Percentiles rank a stretch among this genome's conserved stretches.
These are phyloP conservation scores for Meles meles DNA, from an alignment of 2,113 vertebrate genomes.

Conservation along the genomic window DNA sequence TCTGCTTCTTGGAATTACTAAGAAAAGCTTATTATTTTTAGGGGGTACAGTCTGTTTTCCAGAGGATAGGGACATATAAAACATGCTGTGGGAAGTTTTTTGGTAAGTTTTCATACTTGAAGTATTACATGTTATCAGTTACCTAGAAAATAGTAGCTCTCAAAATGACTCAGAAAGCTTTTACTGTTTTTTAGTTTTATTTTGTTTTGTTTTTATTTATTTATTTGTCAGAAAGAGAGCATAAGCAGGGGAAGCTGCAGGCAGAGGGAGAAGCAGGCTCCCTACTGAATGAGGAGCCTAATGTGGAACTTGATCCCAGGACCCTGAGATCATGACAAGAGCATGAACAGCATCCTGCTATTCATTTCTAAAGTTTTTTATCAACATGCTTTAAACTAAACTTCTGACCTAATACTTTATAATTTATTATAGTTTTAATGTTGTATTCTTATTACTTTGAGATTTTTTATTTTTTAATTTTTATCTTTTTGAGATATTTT, in stretches of 20 bases:
- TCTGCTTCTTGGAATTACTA: neutral
- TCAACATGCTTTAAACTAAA: neutral
- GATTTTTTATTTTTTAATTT: neutral
- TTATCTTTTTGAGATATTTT: neutral
- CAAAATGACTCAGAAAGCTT: neutral
- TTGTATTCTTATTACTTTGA: neutral
- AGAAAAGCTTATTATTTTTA: neutral
- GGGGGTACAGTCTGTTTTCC: neutral
- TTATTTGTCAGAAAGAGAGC: too few relatives aligned
- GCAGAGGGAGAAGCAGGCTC: too few relatives aligned
- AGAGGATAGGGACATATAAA: neutral
- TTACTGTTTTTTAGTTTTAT: neutral
- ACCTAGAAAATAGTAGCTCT: neutral
- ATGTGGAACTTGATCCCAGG: too few relatives aligned
- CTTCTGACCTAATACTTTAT: neutral
- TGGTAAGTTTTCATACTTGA: neutral
- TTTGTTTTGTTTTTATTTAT: too few relatives aligned
- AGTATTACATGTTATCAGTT: neutral
- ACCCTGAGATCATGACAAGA: too few relatives aligned
- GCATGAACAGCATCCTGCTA: too few relatives aligned
- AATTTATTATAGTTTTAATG: neutral
- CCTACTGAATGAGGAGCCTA: too few relatives aligned
- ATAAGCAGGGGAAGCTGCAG: too few relatives aligned
- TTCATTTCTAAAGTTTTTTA: neutral
- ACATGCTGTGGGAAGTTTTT: neutral